A percentile compares a stretch with the other conserved stretches of the same genome.
Evolutionary conservation across 2,797 vertebrate genomes (phyloP).

Genomic region (Uromys caudimaculatus): DNA sequence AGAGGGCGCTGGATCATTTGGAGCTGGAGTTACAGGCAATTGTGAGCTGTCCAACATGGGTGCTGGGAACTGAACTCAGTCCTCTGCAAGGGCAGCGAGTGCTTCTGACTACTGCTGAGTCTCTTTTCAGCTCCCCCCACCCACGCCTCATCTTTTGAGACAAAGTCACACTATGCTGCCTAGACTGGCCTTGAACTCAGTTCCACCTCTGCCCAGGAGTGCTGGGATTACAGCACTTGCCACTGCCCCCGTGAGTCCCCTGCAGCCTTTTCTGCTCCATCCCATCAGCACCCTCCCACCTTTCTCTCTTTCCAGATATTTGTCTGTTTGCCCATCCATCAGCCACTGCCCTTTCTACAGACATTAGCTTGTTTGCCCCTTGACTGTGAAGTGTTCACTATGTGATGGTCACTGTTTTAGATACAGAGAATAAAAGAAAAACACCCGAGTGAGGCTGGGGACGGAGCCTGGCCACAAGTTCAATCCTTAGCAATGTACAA

Average conservation of each 20-base stretch:
- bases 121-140: not conserved
- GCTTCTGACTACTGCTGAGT: not conserved
- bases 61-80: not conserved
- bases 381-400: not conserved
- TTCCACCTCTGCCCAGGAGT: not conserved
- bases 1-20: not conserved
- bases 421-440: not conserved
- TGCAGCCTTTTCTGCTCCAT: not conserved
- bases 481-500: not conserved
- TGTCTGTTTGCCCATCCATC: too few species aligned
- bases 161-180: not conserved
- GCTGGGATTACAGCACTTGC: not conserved
- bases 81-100: not conserved
- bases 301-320: rapidly evolving
- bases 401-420: not conserved
- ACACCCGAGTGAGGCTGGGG: not conserved
- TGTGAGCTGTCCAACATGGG: not conserved
- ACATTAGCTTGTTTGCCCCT: not conserved
- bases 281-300: rapidly evolving
- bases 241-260: not conserved
- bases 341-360: not conserved
- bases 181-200: not conserved
- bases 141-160: not conserved
- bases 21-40: not conserved
- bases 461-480: not conserved